Conservation (phyloP, 1,140 invertebrate species). For the Pantala flavescens region DNA sequence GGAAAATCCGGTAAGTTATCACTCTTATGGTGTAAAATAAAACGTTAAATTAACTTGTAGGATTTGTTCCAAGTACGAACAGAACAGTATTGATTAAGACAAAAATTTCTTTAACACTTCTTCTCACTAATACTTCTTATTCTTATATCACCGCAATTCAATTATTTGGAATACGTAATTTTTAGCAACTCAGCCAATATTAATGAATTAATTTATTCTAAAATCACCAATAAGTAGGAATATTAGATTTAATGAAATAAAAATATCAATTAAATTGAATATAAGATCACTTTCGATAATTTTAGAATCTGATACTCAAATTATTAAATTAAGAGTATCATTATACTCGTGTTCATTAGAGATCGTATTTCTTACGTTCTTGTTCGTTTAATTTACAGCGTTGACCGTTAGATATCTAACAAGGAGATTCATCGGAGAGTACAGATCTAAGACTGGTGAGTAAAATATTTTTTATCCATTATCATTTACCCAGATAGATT, state of each 20-base stretch:
- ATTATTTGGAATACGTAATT: too few species aligned
- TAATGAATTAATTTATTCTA: too few species aligned
- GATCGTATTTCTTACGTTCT: slow-evolving; percentile 18
- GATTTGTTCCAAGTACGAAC: neutral
- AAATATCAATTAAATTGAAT: too few species aligned
- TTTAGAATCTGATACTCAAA: too few species aligned
- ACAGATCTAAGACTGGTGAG: slow-evolving; percentile 67
- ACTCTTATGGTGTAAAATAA: slow-evolving; percentile 13
- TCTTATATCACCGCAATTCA: too few species aligned
- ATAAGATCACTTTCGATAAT: too few species aligned
- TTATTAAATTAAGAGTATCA: too few species aligned
- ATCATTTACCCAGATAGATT: too few species aligned
- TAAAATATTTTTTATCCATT: slow-evolving; percentile 15
- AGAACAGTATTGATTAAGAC: slow-evolving; percentile 9
- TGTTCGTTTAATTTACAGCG: slow-evolving; percentile 40
- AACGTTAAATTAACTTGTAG: neutral
- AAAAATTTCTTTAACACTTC: neutral
- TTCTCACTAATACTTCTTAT: neutral
- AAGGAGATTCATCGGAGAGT: slow-evolving; percentile 66
- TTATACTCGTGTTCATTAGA: too few species aligned
- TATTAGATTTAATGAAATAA: too few species aligned
- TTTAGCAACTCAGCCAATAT: too few species aligned
- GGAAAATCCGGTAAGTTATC: slow-evolving; percentile 57
- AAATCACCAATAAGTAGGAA: too few species aligned
- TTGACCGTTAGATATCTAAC: slow-evolving; percentile 67